A percentile compares a stretch with the other conserved stretches of the same genome.
Conservation (phyloP, 1,140 invertebrate genomes). For the Drosophila auraria region DNA sequence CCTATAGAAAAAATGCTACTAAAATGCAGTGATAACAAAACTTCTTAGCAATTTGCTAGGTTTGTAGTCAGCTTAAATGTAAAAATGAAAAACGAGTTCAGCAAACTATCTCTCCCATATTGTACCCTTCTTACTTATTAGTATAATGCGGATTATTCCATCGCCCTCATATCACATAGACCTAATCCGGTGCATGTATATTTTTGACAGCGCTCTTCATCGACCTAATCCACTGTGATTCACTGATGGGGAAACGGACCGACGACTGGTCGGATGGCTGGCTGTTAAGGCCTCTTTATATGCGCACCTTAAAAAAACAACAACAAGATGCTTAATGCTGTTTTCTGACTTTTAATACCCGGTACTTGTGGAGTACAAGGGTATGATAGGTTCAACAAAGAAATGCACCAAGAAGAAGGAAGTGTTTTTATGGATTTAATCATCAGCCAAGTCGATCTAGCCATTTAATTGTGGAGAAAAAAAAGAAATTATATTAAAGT, state of each 20-base stretch:
- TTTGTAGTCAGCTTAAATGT: neutral
- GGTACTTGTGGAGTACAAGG: neutral
- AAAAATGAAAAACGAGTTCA: neutral
- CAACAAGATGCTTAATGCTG: conserved; percentile 76
- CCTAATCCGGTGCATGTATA: conserved; percentile 24
- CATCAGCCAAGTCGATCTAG: neutral
- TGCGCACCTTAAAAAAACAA: conserved; percentile 74
- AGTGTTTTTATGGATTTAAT: neutral
- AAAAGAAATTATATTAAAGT: neutral
- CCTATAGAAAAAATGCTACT: neutral
- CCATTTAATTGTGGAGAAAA: neutral
- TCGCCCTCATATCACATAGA: conserved; percentile 16
- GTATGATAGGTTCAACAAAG: neutral
- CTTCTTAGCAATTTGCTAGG: too few relatives aligned
- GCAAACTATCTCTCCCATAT: neutral
- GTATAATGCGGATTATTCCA: neutral
- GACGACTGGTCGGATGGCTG: conserved; percentile 43
- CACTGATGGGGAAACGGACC: conserved; percentile 34
- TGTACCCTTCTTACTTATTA: neutral
- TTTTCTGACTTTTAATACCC: conserved; percentile 35
- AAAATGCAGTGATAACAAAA: too few relatives aligned
- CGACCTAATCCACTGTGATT: conserved; percentile 55
- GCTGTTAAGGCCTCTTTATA: conserved; percentile 76
- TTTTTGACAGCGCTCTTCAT: conserved; percentile 32
- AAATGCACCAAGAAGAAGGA: neutral